Base-by-base conservation (phyloP, 2,888 invertebrate species). In the Cephus pulcher region DNA sequence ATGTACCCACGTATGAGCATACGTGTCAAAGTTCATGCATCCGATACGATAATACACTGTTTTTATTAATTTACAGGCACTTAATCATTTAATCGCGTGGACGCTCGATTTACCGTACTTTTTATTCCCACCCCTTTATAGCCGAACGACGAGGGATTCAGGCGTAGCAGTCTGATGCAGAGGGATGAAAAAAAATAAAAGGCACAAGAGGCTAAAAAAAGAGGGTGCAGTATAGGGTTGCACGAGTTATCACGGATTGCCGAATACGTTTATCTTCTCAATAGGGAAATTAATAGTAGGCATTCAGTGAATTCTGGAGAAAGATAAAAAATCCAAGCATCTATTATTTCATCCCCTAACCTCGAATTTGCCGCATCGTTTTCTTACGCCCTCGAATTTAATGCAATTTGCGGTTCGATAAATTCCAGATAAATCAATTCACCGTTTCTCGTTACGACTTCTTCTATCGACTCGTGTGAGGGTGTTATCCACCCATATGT, bases 11-110 rank as follows among this genome's bases (percentile, higher is more conserved):
- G 56, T 23, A 56, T 23, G 6, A 23, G 34, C 75, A 23, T 6
- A 30, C 69, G 75, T 73, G 70, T 40, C 78, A 73, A 68, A 78
- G 78, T 75, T 78, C 75, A 78, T 78, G n/a, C 73, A 56, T 40
- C 73, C 75, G 75, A 75, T 75, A 75, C 69, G 73, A 73, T 76
- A 76, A 73, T 35, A 75, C 78, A 78, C 73, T 78, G 35, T 71
- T 76, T 35, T 34, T 76, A 78, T 78, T 76, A 75, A 75, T 78
- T 78, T 71, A 71, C 33, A 32, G 56, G 1, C 56, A 23, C 6
- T 56, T 9, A 56, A 56, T 56, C 9, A 56, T 56, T 56, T 56
- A 56, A 56, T 56, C 23, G 56, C 56, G 9, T 1, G 56, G 23
- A 56, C 23, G 56, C 56, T 23, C 56, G 15, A 56, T 23, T 56